These are phyloP conservation scores for Morone saxatilis DNA, from an alignment of 2,113 vertebrate species.

Conservation along the genomic window DNA sequence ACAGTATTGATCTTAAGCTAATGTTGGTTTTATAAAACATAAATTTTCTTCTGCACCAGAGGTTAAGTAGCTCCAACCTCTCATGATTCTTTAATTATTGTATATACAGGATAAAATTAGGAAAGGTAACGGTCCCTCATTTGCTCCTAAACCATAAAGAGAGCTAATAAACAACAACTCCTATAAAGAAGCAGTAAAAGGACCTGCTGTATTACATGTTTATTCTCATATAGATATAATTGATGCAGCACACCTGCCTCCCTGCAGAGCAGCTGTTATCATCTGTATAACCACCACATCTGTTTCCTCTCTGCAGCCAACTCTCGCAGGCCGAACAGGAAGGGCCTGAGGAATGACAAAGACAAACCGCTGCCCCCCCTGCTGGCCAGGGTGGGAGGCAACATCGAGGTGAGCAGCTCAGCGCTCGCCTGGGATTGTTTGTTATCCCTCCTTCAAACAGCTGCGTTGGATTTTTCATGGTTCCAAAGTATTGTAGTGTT, in stretches of 20 bases:
- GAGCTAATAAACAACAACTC: no score
- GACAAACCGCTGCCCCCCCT: constrained; percentile 97
- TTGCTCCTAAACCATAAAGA: no score
- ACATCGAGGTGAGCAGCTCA: constrained; percentile 90
- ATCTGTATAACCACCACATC: neutral
- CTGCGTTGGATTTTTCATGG: neutral
- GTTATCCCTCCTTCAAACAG: neutral
- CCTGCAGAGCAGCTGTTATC: neutral
- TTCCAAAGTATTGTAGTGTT: accelerated
- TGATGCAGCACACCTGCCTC: neutral
- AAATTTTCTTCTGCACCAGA: no score
- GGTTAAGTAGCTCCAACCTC: no score
- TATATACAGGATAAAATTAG: neutral
- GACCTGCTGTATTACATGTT: neutral
- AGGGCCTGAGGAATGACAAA: constrained; percentile 95
- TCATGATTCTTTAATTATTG: neutral
- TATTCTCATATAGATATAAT: neutral
- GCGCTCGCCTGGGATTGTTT: neutral
- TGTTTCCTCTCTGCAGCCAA: constrained; percentile 82
- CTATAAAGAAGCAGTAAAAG: neutral
- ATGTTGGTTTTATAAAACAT: neutral
- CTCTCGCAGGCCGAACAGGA: constrained; percentile 95
- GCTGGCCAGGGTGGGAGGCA: constrained; percentile 97
- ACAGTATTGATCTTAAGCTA: neutral
- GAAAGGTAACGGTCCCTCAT: neutral